Percentiles rank a stretch among this genome's conserved stretches.
Evolutionary conservation across 2,888 invertebrate genomes (phyloP).

Genomic region (Agrochola litura): DNA sequence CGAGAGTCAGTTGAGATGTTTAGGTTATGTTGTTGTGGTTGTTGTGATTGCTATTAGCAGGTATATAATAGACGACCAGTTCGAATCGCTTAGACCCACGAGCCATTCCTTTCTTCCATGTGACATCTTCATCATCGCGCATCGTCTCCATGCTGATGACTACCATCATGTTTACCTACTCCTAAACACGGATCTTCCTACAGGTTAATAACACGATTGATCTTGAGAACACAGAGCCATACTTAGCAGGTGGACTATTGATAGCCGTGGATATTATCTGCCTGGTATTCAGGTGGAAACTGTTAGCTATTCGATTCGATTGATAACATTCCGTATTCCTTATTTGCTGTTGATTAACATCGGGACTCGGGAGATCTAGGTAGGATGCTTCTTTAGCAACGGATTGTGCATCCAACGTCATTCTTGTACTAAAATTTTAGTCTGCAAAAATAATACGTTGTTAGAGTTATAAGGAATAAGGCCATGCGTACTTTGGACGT

Average conservation of each 20-base stretch:
- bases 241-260: not conserved
- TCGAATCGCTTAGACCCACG: not conserved
- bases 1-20: too few species aligned
- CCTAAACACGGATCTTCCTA: not conserved
- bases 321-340: conserved; percentile 22
- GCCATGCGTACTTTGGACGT: too few species aligned
- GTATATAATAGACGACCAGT: too few species aligned
- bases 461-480: too few species aligned
- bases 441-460: not conserved
- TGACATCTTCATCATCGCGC: not conserved
- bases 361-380: conserved; percentile 4
- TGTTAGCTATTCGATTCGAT: conserved; percentile 13
- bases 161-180: not conserved
- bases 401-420: not conserved
- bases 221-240: conserved; percentile 3
- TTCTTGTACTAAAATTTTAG: not conserved
- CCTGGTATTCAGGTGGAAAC: conserved; percentile 5
- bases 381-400: not conserved
- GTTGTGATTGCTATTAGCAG: too few species aligned
- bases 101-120: not conserved
- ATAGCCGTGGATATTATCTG: conserved; percentile 17
- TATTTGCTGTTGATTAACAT: conserved; percentile 24
- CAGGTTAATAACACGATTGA: not conserved
- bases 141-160: not conserved
- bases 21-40: too few species aligned